Conservation (phyloP, 2,113 vertebrate species). For the Phocoena phocoena region DNA sequence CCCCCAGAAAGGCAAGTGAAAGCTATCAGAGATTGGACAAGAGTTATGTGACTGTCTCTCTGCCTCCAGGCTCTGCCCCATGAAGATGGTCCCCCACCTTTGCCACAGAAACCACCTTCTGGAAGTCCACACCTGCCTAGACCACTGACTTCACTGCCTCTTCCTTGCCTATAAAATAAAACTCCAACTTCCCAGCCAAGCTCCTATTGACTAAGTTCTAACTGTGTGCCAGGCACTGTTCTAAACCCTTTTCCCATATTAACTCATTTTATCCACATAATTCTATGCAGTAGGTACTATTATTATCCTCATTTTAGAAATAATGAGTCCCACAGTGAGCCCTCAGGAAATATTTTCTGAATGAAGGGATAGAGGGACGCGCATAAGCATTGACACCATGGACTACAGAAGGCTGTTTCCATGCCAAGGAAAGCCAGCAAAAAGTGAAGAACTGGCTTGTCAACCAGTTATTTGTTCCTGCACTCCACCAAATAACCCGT, state of each 20-base stretch:
- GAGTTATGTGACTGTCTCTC: not conserved
- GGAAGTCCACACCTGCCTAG: not conserved
- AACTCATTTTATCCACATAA: slow-evolving; percentile 52
- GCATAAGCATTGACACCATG: not conserved
- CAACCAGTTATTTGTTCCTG: slow-evolving; percentile 44
- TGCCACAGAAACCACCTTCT: not conserved
- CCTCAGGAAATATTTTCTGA: slow-evolving; percentile 66
- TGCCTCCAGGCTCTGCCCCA: not conserved
- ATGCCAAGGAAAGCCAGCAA: slow-evolving; percentile 48
- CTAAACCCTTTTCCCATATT: slow-evolving; percentile 27
- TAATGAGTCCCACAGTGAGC: slow-evolving; percentile 44
- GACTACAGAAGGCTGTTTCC: not conserved
- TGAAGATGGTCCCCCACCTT: not conserved
- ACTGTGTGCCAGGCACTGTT: slow-evolving; percentile 5
- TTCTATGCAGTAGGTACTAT: slow-evolving; percentile 21
- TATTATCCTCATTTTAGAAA: slow-evolving; percentile 55
- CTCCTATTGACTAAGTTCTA: not conserved
- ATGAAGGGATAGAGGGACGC: slow-evolving; percentile 48
- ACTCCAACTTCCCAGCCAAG: not conserved
- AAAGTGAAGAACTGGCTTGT: slow-evolving; percentile 33
- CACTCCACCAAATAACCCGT: slow-evolving; percentile 47
- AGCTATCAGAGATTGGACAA: not conserved
- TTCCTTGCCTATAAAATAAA: slow-evolving; percentile 6
- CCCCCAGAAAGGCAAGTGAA: not conserved
- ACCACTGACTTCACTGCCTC: not conserved